Base-by-base conservation (phyloP, 2,797 vertebrate genomes). In the Phyllotis vaccarum region DNA sequence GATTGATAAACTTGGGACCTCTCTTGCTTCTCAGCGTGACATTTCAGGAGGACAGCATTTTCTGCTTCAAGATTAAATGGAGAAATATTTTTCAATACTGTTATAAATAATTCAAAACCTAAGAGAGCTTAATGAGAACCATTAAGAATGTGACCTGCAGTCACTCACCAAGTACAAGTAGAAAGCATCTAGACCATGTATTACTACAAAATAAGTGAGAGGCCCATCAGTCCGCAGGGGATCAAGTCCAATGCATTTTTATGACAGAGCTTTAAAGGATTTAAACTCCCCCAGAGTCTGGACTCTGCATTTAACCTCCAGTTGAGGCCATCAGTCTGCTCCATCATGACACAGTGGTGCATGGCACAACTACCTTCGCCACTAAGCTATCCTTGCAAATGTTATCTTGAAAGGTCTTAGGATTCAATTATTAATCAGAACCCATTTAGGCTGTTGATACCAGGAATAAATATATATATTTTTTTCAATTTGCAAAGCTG, bases 401-500 rank as follows among this genome's bases (percentile, higher is more conserved):
- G 2, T 95, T 95, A 88, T 94, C 96, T 98, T 97, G 92, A 97
- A 98, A 94, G 86, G 90, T 93, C 94, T 96, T 96, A 97, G 96
- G 97, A 97, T 94, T 90, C 94, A 96, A 27, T 56, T 97, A 97
- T 97, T 98, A 98, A 98, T 98, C 97, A 96, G 90, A 96, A 97
- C 81, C 68, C 96, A 96, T 96, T 97, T 97, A 98, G 96, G 43
- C 0, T 0, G 80, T 79, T 98, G 92, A 93, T 97, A 79, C 87
- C 95, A 95, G 86, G 81, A 86, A 98, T 96, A 85, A 91, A 86
- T 64, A 97, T 96, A 85, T 91, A 86, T 64, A 97, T 93, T 94
- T 96, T 89, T 97, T 98, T 81, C 94, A 96, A 95, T 95, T 96
- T 97, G 93, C 86, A 97, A 95, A 98, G 91, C 90, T 97, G 96